Conservation (phyloP, 2,797 vertebrate species). For the Erethizon dorsatum region DNA sequence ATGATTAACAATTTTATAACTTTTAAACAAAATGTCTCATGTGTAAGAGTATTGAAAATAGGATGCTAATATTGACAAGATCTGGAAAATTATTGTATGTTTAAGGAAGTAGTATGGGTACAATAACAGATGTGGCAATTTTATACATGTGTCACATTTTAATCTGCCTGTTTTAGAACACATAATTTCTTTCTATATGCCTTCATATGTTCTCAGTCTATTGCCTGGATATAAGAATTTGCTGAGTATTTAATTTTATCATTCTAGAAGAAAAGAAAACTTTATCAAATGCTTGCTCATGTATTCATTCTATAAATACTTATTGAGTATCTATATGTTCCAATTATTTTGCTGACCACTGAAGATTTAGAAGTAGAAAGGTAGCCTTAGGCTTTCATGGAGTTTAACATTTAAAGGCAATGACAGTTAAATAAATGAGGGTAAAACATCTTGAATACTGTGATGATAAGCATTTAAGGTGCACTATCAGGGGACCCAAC, state of each 20-base stretch:
- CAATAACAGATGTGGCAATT: not conserved
- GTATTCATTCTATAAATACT: constrained; percentile 5
- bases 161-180: not conserved
- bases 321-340: not conserved
- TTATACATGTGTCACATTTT: not conserved
- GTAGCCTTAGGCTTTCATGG: not conserved
- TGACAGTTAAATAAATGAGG: not conserved
- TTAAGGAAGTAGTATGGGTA: not conserved
- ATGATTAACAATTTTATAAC: constrained; percentile 55
- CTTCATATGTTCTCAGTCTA: not conserved
- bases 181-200: not conserved
- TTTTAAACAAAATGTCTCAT: not conserved
- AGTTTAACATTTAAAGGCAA: not conserved
- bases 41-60: constrained; percentile 35
- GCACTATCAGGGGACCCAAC: not conserved
- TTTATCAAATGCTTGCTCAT: not conserved
- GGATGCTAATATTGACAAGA: not conserved
- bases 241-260: constrained; percentile 18
- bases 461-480: not conserved
- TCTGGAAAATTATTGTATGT: constrained; percentile 13
- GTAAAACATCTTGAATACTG: not conserved
- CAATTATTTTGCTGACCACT: not conserved
- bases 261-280: not conserved
- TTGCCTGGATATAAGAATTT: not conserved
- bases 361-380: not conserved